Evolutionary conservation across 2,797 vertebrate species (phyloP).

Genomic region (Pseudopleuronectes americanus): DNA sequence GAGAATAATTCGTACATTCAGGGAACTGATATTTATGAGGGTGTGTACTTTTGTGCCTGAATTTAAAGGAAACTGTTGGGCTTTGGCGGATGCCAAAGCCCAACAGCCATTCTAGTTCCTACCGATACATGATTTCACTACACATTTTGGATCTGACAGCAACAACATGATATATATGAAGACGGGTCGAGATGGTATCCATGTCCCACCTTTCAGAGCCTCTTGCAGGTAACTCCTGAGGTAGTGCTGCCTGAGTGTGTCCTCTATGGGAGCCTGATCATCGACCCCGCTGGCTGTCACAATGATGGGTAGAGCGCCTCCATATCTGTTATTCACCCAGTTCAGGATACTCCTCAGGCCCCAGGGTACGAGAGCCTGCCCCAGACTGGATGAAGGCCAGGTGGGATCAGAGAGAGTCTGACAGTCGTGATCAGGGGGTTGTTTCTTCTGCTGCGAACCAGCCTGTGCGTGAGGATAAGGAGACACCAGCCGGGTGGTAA

Average conservation of each 20-base stretch:
- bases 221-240: slow-evolving; percentile 90
- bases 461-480: slow-evolving; percentile 58
- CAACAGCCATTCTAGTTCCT: too few species aligned
- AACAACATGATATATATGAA: background rate
- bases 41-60: too few species aligned
- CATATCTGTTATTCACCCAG: slow-evolving; percentile 90
- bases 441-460: slow-evolving; percentile 32
- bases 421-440: slow-evolving; percentile 79
- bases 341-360: slow-evolving; percentile 88
- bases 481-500: slow-evolving; percentile 91
- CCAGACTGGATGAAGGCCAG: slow-evolving; percentile 83
- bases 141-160: background rate
- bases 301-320: slow-evolving; percentile 83
- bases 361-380: slow-evolving; percentile 88
- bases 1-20: too few species aligned
- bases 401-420: slow-evolving; percentile 88
- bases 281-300: slow-evolving; percentile 92
- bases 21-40: too few species aligned
- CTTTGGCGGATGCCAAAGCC: too few species aligned
- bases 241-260: slow-evolving; percentile 89
- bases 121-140: background rate
- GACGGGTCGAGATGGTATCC: background rate
- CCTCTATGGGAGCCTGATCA: slow-evolving; percentile 86
- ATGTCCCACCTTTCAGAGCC: slow-evolving; percentile 89
- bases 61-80: too few species aligned